Evolutionary conservation across 2,113 vertebrate species (phyloP), one percentile per base, ranked within the genome.

Genomic region (Dolichallabes microphthalmus): DNA sequence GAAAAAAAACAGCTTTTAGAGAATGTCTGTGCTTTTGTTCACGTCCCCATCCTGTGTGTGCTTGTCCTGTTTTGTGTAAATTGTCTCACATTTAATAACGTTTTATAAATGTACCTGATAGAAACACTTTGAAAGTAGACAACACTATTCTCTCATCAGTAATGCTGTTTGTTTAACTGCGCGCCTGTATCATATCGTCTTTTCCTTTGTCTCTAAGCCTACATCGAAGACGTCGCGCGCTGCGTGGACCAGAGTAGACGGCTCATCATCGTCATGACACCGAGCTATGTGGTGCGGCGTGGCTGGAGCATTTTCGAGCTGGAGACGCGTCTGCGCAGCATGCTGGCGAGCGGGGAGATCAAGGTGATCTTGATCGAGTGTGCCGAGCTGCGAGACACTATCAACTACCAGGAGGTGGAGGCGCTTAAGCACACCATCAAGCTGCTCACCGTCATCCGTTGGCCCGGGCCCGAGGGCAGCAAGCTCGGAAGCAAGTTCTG

Each of bases 331-430:
- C 97, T 99, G 91, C 96, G 97, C 91, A 97, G 96, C 93, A 99
- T 99, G 98, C 93, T 99, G 91, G 95, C 96, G 89, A 98, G 96
- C 0, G 98, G 98, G 13, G 97, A 98, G 94, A 99, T 99, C 91
- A 98, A 98, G 93, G 98, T 99, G 86, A 98, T 99, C 91, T 93
- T 99, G 71, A 99, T 99, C 30, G 98, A 99, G 92, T 99, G 98
- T 89, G 96, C 96, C 86, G 97, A 98, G 93, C 96, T 99, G 25
- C 95, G 96, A 71, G 96, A 97, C 92, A 97, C 98, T 93, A 97
- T 99, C 95, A 99, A 99, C 95, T 99, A 99, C 95, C 98, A 99
- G 94, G 98, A 99, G 84, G 97, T 99, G 20, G 98, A 99, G 93
- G 96, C 97, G 74, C 97, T 99, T 85, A 99, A 99, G 92, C 97